Conservation (phyloP, 2,113 vertebrate species). For the Pithys albifrons region DNA sequence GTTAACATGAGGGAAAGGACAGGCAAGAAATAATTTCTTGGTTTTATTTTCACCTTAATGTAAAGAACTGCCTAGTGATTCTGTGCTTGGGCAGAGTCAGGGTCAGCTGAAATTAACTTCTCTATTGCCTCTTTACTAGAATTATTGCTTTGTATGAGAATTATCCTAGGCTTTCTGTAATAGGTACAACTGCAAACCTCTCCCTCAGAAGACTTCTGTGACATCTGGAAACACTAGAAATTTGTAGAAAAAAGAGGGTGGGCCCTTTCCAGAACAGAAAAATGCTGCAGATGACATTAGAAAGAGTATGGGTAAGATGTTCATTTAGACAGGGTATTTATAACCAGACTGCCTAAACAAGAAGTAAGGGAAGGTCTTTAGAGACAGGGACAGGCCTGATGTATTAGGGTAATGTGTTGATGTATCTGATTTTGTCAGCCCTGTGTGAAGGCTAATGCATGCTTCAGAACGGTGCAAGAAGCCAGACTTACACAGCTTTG, state of each 20-base stretch:
- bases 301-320: background rate
- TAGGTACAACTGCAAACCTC: background rate
- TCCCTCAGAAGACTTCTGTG: background rate
- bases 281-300: background rate
- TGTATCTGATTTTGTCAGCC: background rate
- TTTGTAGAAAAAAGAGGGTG: background rate
- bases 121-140: background rate
- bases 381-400: background rate
- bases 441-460: background rate
- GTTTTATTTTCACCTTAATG: background rate
- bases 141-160: background rate
- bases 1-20: background rate
- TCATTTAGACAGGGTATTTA: background rate
- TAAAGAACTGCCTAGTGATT: background rate
- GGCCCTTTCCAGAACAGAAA: background rate
- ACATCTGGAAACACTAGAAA: background rate
- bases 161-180: background rate
- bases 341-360: background rate
- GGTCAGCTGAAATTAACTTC: background rate
- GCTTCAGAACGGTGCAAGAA: background rate
- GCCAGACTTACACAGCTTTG: fast-evolving
- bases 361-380: background rate
- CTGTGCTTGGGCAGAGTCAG: background rate
- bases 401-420: background rate
- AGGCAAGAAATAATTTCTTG: background rate